Evolutionary conservation across 35 echinoderm and acorn worm genomes (phyloP), one percentile per base, ranked within the genome.

Genomic region (Chiridota heheva): DNA sequence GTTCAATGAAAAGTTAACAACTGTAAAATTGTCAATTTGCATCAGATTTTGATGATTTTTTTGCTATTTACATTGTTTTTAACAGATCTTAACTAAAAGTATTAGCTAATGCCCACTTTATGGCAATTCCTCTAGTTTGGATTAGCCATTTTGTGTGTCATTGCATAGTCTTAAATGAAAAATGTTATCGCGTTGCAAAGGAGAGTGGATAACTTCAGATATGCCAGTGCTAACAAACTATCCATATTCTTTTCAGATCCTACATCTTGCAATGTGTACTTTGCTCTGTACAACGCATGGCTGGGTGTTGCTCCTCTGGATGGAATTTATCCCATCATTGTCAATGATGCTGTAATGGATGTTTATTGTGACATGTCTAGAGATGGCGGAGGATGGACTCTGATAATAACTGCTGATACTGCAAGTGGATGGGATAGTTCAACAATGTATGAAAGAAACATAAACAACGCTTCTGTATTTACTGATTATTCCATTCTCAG

Each of bases 331-430:
- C 6, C 35, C 44, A 87, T 93, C 58, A 58, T 27, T 28, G 34
- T 87, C 13, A 65, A 71, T 0, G 44, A 33, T 0, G 30, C 22
- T 25, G 42, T 44, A 12, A 22, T 75, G 12, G 40, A 75, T 42
- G 90, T 83, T 31, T 93, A 83, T 70, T 93, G 90, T 40, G 90
- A 93, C 46, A 93, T 93, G 90, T 76, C 74, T 0, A 61, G 77
- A 26, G 78, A 93, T 49, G 84, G 90, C 0, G 90, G 90, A 12
- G 90, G 90, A 3, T 93, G 90, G 90, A 93, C 90, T 0, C 84
- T 93, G 26, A 17, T 93, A 2, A 60, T 93, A n/a, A 87, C 90
- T 26, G 41, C 76, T 7, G 84, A 78, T 27, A 77, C 76, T 2
- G 46, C 44, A 15, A 56, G 46, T 27, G 90, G 90, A 10, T 93